Base-by-base conservation (phyloP, 2,113 vertebrate genomes). In the Plestiodon gilberti region DNA sequence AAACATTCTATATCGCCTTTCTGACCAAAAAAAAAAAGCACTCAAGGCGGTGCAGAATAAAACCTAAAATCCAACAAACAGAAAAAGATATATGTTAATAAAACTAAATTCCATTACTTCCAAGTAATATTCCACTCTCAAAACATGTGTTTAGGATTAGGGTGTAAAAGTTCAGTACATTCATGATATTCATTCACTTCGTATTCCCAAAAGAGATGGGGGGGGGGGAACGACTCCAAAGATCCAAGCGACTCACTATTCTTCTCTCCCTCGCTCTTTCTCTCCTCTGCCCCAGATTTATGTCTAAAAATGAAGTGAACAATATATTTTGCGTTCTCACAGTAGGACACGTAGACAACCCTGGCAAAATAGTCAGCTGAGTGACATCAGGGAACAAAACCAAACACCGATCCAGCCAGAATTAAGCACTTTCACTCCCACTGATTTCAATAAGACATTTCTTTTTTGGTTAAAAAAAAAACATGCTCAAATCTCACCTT, bases 181-280 rank as follows among this genome's bases (percentile, higher is more conserved):
- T 33, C 67, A 33, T 69, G 43, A 48, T 48, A 48, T n/a, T 20
- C 62, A 1, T 43, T 33, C 40, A 1, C 65, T 62, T 81, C 23
- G 14, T 20, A 20, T 43, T 67, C 38, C 28, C 43, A 13, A 35
- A 43, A 64, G 55, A 57, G 55, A 48, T 48, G 43, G 43, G 43
- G 13, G 30, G 14, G 17, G 57, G 15, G 33, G 22, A n/a, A 7
- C 14, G 6, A 28, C 33, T 52, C 15, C 15, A n/a, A 33, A 33
- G 40, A 52, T 33, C 22, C 64, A 69, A 17, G 43, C 64, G 61
- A 10, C 8, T 74, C 22, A 48, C 83, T 81, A 1, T 15, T 75
- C 81, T 33, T 25, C 0, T 1, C 1, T 1, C 0, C 18, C 1
- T 6, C 1, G 25, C 5, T 10, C 3, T 48, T 48, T 48, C 43